Evolutionary conservation across 2,797 vertebrate genomes (phyloP).

Genomic region (Numenius phaeopus): DNA sequence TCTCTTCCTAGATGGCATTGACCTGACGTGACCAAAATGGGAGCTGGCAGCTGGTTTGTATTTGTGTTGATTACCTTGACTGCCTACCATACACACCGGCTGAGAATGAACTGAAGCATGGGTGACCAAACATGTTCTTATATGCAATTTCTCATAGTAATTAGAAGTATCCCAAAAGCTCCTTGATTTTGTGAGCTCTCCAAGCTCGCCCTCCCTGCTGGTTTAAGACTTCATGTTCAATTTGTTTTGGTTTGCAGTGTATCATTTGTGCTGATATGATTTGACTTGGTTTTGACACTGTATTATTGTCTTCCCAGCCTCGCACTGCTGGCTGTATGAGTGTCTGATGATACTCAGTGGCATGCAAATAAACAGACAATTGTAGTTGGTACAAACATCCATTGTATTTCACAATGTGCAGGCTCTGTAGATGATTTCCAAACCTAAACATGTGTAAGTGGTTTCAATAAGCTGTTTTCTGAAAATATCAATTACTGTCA

Average conservation of each 20-base stretch:
- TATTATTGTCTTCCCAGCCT: slow-evolving; percentile 20
- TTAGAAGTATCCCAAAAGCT: background rate
- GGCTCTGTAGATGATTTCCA: background rate
- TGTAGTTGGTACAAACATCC: slow-evolving; percentile 31
- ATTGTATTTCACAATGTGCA: slow-evolving; percentile 53
- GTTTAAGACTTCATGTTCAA: background rate
- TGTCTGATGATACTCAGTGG: slow-evolving; percentile 17
- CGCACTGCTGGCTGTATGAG: slow-evolving; percentile 2
- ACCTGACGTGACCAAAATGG: rapidly evolving
- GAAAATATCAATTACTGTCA: slow-evolving; percentile 49
- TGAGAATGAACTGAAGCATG: background rate
- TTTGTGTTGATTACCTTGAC: background rate
- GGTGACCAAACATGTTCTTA: background rate
- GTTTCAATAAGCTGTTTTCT: slow-evolving; percentile 15
- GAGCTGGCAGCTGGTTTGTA: background rate
- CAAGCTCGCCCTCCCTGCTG: background rate
- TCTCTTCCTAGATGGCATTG: background rate
- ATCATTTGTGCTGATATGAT: slow-evolving; percentile 20
- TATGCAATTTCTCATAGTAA: background rate
- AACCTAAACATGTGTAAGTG: slow-evolving; percentile 14
- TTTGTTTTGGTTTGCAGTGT: slow-evolving; percentile 27
- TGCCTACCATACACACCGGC: background rate
- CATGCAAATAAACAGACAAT: slow-evolving; percentile 60
- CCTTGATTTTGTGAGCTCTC: background rate
- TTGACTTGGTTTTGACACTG: slow-evolving; percentile 42